phyloP scores from a whole-genome alignment of 2,888 invertebrate genomes.

The Rhogogaster chlorosoma region DNA sequence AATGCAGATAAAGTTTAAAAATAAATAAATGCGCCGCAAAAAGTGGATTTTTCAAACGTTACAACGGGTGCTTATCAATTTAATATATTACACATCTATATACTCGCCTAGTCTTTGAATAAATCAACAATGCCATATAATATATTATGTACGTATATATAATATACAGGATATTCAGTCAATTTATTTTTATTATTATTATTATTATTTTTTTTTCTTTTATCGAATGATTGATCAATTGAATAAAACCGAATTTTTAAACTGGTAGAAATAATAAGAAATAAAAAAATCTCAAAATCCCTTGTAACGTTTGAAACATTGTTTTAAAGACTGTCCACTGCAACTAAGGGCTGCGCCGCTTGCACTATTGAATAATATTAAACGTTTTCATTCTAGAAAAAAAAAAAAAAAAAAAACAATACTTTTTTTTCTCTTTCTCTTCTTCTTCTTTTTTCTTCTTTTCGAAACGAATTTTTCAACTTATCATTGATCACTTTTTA shows the following conservation, averaged over 20 bases:
- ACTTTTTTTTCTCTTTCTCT: neutral
- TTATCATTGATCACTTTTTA: neutral
- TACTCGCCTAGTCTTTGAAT: neutral
- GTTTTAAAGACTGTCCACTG: conserved; percentile 29
- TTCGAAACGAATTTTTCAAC: neutral
- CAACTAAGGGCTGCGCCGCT: conserved; percentile 16
- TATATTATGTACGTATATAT: neutral
- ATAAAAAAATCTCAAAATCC: neutral
- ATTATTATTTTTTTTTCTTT: neutral
- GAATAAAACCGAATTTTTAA: neutral
- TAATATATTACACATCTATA: neutral
- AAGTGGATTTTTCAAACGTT: conserved; percentile 28
- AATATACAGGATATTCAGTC: neutral
- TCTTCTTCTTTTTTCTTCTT: neutral
- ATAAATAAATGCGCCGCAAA: neutral
- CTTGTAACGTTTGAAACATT: neutral
- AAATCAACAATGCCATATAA: neutral
- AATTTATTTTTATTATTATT: too few species aligned
- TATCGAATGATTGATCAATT: neutral
- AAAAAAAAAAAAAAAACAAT: neutral
- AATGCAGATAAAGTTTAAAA: neutral
- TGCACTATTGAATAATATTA: conserved; percentile 18
- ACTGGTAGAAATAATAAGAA: neutral
- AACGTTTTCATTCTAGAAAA: neutral
- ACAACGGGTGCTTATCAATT: neutral